Conservation (phyloP, 2,888 invertebrate species). For the Pollenia labialis region DNA sequence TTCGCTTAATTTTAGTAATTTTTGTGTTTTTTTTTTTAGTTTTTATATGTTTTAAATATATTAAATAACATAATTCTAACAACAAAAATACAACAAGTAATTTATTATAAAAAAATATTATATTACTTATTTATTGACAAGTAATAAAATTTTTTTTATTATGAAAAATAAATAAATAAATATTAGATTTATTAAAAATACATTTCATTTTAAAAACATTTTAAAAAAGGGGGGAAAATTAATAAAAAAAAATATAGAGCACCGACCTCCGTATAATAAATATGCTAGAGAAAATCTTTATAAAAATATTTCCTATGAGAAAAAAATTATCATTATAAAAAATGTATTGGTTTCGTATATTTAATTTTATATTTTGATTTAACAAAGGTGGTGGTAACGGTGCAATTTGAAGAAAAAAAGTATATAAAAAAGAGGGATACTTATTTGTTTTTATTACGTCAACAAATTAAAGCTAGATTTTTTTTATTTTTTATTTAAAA, state of each 20-base stretch:
- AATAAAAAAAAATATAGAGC: slow-evolving; percentile 75
- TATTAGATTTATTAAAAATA: slow-evolving; percentile 7
- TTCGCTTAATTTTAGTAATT: neutral
- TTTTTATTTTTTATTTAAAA: slow-evolving; percentile 5
- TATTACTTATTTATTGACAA: slow-evolving; percentile 33
- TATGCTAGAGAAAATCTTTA: slow-evolving; percentile 84
- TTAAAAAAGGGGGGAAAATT: slow-evolving; percentile 68
- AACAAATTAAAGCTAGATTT: slow-evolving; percentile 44
- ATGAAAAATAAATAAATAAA: neutral
- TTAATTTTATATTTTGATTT: slow-evolving; percentile 58
- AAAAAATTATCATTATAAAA: neutral
- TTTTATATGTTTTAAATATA: slow-evolving; percentile 1
- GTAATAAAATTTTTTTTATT: slow-evolving; percentile 27
- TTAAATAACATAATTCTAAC: slow-evolving; percentile 50
- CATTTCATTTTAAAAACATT: slow-evolving; percentile 4
- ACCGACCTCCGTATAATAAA: slow-evolving; percentile 81
- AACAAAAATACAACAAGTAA: slow-evolving; percentile 39
- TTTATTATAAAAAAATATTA: neutral
- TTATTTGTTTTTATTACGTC: slow-evolving; percentile 49
- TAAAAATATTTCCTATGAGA: neutral
- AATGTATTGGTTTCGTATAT: slow-evolving; percentile 2
- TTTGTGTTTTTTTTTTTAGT: slow-evolving; percentile 1
- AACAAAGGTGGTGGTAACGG: slow-evolving; percentile 82
- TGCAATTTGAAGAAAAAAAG: slow-evolving; percentile 76
- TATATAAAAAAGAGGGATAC: slow-evolving; percentile 27